These are phyloP conservation scores for Dryadula phaetusa DNA, from an alignment of 2,888 invertebrate species.

Conservation along the genomic window DNA sequence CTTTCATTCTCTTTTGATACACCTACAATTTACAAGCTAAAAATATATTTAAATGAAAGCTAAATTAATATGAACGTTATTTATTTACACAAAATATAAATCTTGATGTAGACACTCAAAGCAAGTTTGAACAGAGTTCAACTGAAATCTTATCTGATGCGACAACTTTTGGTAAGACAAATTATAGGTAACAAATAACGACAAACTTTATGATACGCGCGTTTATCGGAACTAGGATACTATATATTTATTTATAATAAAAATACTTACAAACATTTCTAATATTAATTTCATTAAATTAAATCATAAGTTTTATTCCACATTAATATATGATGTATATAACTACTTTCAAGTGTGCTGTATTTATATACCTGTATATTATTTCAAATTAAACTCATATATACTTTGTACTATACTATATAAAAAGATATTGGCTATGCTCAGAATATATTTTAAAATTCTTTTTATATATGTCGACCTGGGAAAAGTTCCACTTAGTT, in stretches of 20 bases:
- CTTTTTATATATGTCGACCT: conserved; percentile 76
- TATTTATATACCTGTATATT: not conserved
- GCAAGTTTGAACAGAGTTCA: conserved; percentile 43
- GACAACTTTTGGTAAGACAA: conserved; percentile 72
- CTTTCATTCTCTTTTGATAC: too few species aligned
- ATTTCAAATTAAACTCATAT: not conserved
- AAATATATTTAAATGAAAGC: too few species aligned
- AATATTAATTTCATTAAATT: conserved; percentile 58
- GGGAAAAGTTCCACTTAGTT: conserved; percentile 79
- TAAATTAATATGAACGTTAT: conserved; percentile 20
- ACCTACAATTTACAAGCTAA: too few species aligned
- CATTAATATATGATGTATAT: too few species aligned
- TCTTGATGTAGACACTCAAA: conserved; percentile 31
- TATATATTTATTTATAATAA: conserved; percentile 48
- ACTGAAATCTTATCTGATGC: conserved; percentile 65
- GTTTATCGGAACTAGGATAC: conserved; percentile 77
- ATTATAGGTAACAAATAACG: conserved; percentile 73
- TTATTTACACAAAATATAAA: conserved; percentile 37
- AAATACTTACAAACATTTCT: conserved; percentile 62
- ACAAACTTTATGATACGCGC: conserved; percentile 74
- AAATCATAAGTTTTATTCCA: too few species aligned
- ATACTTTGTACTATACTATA: not conserved
- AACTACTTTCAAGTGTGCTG: not conserved
- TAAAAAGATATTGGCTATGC: conserved; percentile 28
- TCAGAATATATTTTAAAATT: conserved; percentile 73